Base-by-base conservation (phyloP, 2,888 invertebrate species). In the Yponomeuta cagnagella region DNA sequence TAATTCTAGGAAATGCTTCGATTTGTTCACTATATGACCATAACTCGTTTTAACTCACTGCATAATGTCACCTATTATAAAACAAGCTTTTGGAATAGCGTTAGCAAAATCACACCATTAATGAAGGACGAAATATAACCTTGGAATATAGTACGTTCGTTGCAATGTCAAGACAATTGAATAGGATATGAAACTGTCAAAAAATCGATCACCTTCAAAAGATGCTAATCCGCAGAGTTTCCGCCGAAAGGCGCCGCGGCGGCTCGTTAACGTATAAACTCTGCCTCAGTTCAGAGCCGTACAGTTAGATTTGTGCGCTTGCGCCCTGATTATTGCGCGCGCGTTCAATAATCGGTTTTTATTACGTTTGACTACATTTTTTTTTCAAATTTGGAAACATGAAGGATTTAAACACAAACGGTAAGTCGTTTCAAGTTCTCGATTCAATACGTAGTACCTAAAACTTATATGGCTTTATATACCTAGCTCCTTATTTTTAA, bases 191-290 rank as follows among this genome's bases (percentile, higher is more conserved):
- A 4, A 33, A 1, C 5, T 33, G 43, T 43, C 43, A 3, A 43
- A 43, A 58, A 3, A 15, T 15, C 15, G 15, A 58, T 58, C 15
- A 2, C 52, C 15, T 58, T 15, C 52, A 58, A 58, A 58, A 58
- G 52, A 58, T 58, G 52, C 52, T 15, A 58, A 58, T 58, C 43
- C 9, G 43, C 43, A 43, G 15, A 58, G 52, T 58, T 58, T 58
- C 52, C 52, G 52, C 52, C 52, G 15, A 58, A 15, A 12, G 15
- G 52, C 52, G 52, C 52, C 52, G 52, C 52, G 4, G 52, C 1
- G 52, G 4, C 15, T 15, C 52, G 15, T 58, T 58, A 5, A 65
- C 65, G 65, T 65, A 65, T 65, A 65, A 65, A 65, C 65, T 30
- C 31, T 31, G n/a, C 33, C 33, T 31, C 30, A 31, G 30, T 30